Evolutionary conservation across 2,113 vertebrate genomes (phyloP).

Genomic region (Pseudonaja textilis): DNA sequence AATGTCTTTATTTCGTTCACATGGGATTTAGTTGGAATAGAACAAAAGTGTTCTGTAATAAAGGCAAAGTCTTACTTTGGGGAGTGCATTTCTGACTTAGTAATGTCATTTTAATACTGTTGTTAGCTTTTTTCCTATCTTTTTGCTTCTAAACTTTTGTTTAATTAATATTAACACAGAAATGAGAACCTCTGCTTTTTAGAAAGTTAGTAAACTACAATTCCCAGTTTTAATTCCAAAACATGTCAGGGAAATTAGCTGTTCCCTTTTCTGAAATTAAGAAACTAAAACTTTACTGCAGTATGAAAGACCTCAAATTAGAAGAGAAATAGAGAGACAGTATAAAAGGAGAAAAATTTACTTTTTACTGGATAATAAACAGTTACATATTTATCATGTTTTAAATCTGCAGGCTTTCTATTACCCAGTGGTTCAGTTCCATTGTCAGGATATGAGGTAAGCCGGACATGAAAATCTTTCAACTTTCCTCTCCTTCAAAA

Average conservation of each 20-base stretch:
- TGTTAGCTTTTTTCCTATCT: neutral
- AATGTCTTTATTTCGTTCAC: neutral
- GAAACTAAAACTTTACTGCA: neutral
- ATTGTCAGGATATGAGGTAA: neutral
- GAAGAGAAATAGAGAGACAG: neutral
- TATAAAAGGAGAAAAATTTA: neutral
- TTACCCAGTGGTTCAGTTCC: neutral
- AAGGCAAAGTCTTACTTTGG: neutral
- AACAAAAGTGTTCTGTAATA: neutral
- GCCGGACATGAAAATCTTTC: too few relatives aligned
- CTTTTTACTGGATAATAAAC: neutral
- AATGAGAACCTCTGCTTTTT: neutral
- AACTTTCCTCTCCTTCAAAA: too few relatives aligned
- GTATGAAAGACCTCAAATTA: neutral
- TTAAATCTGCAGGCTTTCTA: neutral
- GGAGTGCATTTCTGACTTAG: neutral
- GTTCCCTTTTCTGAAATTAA: neutral
- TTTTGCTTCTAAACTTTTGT: neutral
- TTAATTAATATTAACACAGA: neutral
- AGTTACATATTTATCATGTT: neutral
- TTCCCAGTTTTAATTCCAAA: neutral
- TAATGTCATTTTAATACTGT: neutral
- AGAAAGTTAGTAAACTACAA: neutral
- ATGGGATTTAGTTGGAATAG: neutral
- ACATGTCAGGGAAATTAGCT: neutral